These are phyloP conservation scores for Tetragnatha versicolor DNA, from an alignment of 1,140 invertebrate species.

Conservation along the genomic window DNA sequence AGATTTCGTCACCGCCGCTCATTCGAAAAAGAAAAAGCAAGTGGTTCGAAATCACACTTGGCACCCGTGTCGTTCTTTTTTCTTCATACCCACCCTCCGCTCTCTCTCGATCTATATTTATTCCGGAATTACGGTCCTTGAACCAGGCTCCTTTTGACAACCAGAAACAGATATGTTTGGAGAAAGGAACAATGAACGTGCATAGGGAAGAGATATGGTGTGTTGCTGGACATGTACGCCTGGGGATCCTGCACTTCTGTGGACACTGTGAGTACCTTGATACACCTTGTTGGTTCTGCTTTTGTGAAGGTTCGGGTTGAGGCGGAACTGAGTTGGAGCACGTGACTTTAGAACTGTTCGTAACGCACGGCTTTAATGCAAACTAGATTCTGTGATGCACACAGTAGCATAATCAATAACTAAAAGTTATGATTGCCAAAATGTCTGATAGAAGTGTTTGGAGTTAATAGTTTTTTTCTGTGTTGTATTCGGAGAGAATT, in stretches of 20 bases:
- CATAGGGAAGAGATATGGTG: not conserved
- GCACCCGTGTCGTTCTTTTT: not conserved
- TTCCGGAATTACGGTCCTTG: conserved; percentile 22
- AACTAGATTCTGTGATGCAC: too few species aligned
- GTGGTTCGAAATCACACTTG: conserved; percentile 46
- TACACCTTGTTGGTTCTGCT: not conserved
- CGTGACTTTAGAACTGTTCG: too few species aligned
- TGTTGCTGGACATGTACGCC: not conserved
- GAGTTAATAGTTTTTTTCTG: too few species aligned
- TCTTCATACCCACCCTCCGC: not conserved
- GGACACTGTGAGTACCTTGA: conserved; percentile 6
- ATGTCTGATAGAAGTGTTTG: too few species aligned
- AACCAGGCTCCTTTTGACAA: not conserved
- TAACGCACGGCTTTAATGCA: too few species aligned
- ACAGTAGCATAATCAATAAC: too few species aligned
- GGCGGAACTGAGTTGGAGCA: too few species aligned
- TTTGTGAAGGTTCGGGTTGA: too few species aligned
- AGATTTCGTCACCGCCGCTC: conserved; percentile 8
- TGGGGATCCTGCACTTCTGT: conserved; percentile 3
- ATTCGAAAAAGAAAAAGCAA: conserved; percentile 18
- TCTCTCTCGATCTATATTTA: conserved; percentile 36
- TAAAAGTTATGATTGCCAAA: too few species aligned
- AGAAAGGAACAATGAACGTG: conserved; percentile 16
- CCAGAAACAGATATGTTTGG: not conserved
- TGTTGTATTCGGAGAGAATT: too few species aligned